Base-by-base conservation (phyloP, 2,888 invertebrate species). In the Metellina segmentata region DNA sequence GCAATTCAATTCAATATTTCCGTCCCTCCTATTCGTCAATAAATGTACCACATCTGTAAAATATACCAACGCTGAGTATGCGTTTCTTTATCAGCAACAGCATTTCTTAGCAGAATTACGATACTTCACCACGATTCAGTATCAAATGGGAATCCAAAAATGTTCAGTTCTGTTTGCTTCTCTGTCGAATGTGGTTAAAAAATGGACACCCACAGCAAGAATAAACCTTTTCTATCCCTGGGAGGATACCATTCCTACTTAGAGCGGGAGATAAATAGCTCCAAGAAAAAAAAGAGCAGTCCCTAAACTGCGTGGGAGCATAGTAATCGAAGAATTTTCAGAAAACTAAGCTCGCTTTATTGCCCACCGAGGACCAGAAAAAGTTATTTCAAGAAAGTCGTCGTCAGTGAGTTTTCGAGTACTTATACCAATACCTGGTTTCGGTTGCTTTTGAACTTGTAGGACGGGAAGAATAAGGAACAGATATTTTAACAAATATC, bases 281-380 rank as follows among this genome's bases (percentile, higher is more conserved):
- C 13, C 61, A 0, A 61, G 61, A 5, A 61, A 61, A 61, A 78
- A 78, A 51, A 75, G 78, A 78, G 9, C n/a, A 19, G 75, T 11
- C 6, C 75, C 34, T 53, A 81, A 81, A 61, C 81, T 81, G 52
- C 34, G 61, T 81, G 81, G 48, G 70, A 82, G 70, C 81, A 82
- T 82, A 82, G 82, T 51, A 82, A 82, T 82, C 82, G 49, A 71
- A 82, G 82, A 82, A 82, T 82, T 71, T 71, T 71, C 82, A n/a
- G 51, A 82, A 82, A 82, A 71, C n/a, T n/a, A 16, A 48, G n/a
- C 19, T n/a, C 71, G 49, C 19, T 82, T 82, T 82, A 82, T 82
- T 71, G 71, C 34, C 71, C 82, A 11, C 82, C 19, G 49, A 48
- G 71, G 82, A 82, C 13, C 16, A 61, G 71, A 70, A 51, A n/a